These are phyloP conservation scores for Drosophila atripex DNA, from an alignment of 2,888 invertebrate species.

Conservation along the genomic window DNA sequence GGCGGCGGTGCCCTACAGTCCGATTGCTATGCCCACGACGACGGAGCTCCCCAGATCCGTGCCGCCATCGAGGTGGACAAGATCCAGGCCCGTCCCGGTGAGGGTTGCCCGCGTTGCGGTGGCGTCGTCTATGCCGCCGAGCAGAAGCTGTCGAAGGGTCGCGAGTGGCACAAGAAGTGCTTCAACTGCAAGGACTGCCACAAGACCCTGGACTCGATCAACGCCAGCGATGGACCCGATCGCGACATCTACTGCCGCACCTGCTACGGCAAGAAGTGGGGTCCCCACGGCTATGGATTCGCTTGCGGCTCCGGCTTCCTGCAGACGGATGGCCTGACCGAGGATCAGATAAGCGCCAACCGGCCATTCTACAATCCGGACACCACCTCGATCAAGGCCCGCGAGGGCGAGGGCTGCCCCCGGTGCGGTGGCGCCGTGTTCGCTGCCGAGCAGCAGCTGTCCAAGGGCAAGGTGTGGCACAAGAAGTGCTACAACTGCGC, in stretches of 20 bases:
- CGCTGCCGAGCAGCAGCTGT: slow-evolving; percentile 97
- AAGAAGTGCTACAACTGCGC: slow-evolving; percentile 97
- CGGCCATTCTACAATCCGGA: slow-evolving; percentile 94
- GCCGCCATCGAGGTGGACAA: slow-evolving; percentile 91
- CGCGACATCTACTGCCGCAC: slow-evolving; percentile 97
- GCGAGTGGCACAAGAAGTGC: slow-evolving; percentile 96
- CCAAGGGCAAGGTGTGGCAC: slow-evolving; percentile 98
- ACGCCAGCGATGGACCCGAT: slow-evolving; percentile 97
- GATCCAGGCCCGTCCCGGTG: slow-evolving; percentile 92
- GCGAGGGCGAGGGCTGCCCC: slow-evolving; percentile 95
- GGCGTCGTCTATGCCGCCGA: slow-evolving; percentile 97
- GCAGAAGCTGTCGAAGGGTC: slow-evolving; percentile 94
- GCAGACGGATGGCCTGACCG: slow-evolving; percentile 94
- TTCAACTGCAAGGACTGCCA: slow-evolving; percentile 96
- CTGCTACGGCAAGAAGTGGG: slow-evolving; percentile 99
- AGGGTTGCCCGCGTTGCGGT: slow-evolving; percentile 95
- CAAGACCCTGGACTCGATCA: slow-evolving; percentile 97
- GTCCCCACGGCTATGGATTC: slow-evolving; percentile 98
- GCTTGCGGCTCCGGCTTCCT: slow-evolving; percentile 97
- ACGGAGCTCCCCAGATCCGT: slow-evolving; percentile 84
- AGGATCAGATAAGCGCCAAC: slow-evolving; percentile 91
- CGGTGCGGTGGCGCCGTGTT: slow-evolving; percentile 98
- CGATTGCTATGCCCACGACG: slow-evolving; percentile 91
- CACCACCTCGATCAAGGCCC: slow-evolving; percentile 94
- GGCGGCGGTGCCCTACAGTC: slow-evolving; percentile 97